phyloP scores from a whole-genome alignment of 2,888 invertebrate genomes.

The Clusia tigrina region DNA sequence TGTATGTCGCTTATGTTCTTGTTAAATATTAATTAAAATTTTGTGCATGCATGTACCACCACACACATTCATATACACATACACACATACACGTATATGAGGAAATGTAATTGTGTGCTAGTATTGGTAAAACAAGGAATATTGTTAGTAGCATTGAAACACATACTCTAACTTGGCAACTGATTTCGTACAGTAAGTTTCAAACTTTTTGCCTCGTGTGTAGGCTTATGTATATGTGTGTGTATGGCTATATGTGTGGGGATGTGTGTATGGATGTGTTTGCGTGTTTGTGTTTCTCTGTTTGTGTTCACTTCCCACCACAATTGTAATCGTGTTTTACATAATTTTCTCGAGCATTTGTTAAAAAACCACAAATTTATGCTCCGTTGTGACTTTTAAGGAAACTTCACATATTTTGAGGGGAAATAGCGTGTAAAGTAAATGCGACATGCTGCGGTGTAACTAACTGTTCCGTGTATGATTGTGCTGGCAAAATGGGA shows the following conservation, averaged over 20 bases:
- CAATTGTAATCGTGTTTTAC: not conserved
- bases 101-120: not conserved
- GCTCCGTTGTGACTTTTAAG: conserved; percentile 3
- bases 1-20: conserved; percentile 48
- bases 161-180: not conserved
- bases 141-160: not conserved
- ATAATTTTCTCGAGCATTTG: not conserved
- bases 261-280: not conserved
- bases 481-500: too few relatives aligned
- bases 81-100: not conserved
- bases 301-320: not conserved
- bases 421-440: too few relatives aligned
- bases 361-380: conserved; percentile 9
- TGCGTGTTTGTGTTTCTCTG: not conserved
- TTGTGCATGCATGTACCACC: conserved; percentile 16
- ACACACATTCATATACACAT: not conserved
- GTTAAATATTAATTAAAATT: conserved; percentile 60
- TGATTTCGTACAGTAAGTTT: not conserved
- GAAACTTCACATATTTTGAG: not conserved
- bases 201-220: not conserved
- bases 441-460: too few relatives aligned
- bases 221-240: not conserved
- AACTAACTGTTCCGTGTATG: too few relatives aligned
- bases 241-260: not conserved
- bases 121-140: too few relatives aligned